A percentile compares a stretch with the other conserved stretches of the same genome.
Conservation (phyloP, 2,113 vertebrate species). For the Odocoileus hemionus region DNA sequence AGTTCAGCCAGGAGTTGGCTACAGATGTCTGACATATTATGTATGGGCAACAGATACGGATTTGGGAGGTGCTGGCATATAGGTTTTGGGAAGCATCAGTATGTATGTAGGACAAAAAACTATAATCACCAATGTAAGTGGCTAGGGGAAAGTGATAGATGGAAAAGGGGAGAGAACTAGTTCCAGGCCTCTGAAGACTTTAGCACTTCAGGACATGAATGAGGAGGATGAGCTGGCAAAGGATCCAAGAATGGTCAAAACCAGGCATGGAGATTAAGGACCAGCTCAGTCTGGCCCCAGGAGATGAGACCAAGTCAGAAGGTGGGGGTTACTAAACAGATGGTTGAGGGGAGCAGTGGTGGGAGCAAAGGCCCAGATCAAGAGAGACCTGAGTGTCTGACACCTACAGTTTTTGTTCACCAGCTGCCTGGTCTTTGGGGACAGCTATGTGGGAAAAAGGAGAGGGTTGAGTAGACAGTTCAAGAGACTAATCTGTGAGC, state of each 20-base stretch:
- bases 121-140: neutral
- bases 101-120: neutral
- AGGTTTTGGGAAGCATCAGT: neutral
- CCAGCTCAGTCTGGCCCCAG: neutral
- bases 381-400: neutral
- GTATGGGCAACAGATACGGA: neutral
- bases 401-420: neutral
- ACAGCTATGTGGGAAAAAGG: neutral
- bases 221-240: neutral
- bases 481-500: neutral
- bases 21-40: neutral
- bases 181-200: neutral
- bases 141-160: neutral
- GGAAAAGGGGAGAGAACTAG: neutral
- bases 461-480: neutral
- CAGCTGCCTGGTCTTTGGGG: neutral
- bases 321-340: neutral
- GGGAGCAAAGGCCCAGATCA: neutral
- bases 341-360: accelerated
- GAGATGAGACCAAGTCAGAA: neutral
- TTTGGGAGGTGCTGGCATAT: neutral
- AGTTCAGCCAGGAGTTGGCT: neutral
- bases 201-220: neutral
- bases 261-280: neutral
- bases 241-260: neutral